phyloP scores from a whole-genome alignment of 1,140 invertebrate species.

The Trialeurodes vaporariorum region DNA sequence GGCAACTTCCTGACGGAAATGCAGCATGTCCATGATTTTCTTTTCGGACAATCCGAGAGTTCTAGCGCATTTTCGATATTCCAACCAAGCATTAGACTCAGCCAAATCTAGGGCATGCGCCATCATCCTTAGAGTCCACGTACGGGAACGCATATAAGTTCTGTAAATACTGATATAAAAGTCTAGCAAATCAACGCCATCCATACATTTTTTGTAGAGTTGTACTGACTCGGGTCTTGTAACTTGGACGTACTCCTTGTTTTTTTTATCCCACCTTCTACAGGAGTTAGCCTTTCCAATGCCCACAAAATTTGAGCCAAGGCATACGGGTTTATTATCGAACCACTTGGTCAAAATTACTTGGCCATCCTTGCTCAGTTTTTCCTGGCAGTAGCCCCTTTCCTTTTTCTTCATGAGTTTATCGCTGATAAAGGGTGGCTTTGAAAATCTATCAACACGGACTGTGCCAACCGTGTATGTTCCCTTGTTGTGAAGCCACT shows the following conservation, averaged over 20 bases:
- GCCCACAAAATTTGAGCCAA: conserved; percentile 18
- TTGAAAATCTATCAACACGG: conserved; percentile 14
- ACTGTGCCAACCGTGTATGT: conserved; percentile 18
- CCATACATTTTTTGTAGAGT: conserved; percentile 34
- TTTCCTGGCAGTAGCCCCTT: too few species aligned
- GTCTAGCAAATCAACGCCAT: conserved; percentile 31
- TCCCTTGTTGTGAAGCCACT: conserved; percentile 9
- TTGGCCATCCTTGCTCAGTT: conserved; percentile 13
- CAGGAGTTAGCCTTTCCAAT: conserved; percentile 17
- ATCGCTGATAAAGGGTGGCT: conserved; percentile 11
- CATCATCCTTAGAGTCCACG: conserved; percentile 18
- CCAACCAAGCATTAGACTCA: conserved; percentile 16
- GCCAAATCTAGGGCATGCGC: conserved; percentile 17
- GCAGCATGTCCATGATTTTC: not conserved
- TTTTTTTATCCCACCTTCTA: conserved; percentile 27
- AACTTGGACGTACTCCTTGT: conserved; percentile 28
- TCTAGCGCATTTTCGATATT: conserved; percentile 10
- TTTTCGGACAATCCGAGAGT: not conserved
- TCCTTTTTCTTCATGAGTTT: conserved; percentile 14
- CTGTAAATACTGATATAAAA: conserved; percentile 20
- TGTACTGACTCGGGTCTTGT: conserved; percentile 30
- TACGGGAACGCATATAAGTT: conserved; percentile 15
- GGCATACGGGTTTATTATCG: conserved; percentile 14
- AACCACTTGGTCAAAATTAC: conserved; percentile 19
- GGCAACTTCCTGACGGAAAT: not conserved